Conservation (phyloP, 2,888 invertebrate genomes). For the Eledona agricola region DNA sequence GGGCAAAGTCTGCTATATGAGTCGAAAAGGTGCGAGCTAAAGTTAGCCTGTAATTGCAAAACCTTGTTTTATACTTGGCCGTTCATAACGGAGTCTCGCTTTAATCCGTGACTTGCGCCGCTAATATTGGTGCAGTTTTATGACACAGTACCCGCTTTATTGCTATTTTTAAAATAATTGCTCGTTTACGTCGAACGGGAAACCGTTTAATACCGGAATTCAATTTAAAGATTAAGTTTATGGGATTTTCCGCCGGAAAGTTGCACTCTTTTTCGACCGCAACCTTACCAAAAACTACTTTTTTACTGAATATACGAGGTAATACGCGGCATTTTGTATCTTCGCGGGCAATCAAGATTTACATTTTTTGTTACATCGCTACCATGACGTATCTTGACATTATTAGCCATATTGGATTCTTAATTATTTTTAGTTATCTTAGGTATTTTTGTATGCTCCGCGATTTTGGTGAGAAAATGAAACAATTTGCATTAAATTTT, state of each 20-base stretch:
- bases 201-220: conserved; percentile 36
- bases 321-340: too few species aligned
- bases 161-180: conserved; percentile 39
- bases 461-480: too few species aligned
- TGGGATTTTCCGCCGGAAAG: conserved; percentile 21
- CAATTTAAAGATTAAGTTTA: conserved; percentile 36
- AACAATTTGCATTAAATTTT: too few species aligned
- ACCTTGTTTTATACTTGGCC: conserved; percentile 43
- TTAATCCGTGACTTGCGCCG: conserved; percentile 42
- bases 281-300: conserved; percentile 14
- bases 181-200: conserved; percentile 27
- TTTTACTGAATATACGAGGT: too few species aligned
- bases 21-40: conserved; percentile 41
- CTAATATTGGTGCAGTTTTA: conserved; percentile 41
- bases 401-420: too few species aligned
- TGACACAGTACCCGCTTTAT: conserved; percentile 36
- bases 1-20: conserved; percentile 39
- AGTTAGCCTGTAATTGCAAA: conserved; percentile 45
- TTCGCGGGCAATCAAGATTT: too few species aligned
- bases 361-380: too few species aligned
- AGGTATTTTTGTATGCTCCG: too few species aligned
- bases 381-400: too few species aligned
- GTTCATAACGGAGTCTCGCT: conserved; percentile 34
- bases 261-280: conserved; percentile 20
- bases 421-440: too few species aligned